Conservation (phyloP, 2,888 invertebrate genomes). For the Eupeodes luniger region DNA sequence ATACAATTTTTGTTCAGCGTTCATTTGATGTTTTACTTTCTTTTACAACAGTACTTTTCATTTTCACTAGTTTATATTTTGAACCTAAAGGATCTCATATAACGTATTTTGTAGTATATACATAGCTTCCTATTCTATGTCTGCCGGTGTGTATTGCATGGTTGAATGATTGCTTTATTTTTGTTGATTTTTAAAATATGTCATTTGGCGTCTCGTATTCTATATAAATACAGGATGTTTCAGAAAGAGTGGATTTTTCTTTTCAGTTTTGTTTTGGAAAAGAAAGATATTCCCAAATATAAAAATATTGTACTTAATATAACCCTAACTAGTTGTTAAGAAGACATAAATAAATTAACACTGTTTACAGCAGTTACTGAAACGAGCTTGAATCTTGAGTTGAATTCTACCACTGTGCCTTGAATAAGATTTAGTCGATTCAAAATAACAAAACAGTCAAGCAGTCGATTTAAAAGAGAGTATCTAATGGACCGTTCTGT, state of each 20-base stretch:
- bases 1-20: conserved; percentile 46
- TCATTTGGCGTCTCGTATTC: conserved; percentile 35
- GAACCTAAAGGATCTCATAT: background rate
- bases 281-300: no score
- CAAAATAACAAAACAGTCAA: no score
- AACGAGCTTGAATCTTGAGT: no score
- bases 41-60: conserved; percentile 26
- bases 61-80: conserved; percentile 26
- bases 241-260: background rate
- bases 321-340: no score
- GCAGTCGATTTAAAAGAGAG: no score
- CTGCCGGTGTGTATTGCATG: conserved; percentile 47
- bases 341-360: no score
- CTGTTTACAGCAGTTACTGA: no score
- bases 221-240: background rate
- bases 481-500: no score
- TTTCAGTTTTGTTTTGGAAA: no score
- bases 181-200: conserved; percentile 60
- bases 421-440: no score
- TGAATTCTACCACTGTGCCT: no score
- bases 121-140: conserved; percentile 9
- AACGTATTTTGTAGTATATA: background rate
- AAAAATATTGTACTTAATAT: no score
- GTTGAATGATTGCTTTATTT: conserved; percentile 54
- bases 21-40: conserved; percentile 37